Conservation (phyloP, 2,797 vertebrate species). For the Squalus acanthias region DNA sequence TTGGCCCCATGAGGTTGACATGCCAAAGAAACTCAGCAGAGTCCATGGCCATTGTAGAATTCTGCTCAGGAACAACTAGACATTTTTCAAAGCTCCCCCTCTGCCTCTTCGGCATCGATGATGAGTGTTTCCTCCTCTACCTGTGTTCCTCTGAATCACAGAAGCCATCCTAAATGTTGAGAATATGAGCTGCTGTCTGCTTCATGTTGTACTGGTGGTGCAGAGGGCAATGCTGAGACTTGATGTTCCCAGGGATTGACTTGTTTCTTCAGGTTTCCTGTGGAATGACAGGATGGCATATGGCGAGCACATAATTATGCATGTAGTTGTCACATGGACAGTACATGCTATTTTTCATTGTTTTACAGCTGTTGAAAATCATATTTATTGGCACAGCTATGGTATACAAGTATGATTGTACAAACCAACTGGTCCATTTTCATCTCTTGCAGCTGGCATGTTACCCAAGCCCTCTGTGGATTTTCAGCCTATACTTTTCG, state of each 20-base stretch:
- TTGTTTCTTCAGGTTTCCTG: neutral
- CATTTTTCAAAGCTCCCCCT: neutral
- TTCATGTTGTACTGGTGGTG: neutral
- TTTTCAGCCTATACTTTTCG: neutral
- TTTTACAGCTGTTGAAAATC: neutral
- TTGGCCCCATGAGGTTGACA: neutral
- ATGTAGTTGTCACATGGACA: no score
- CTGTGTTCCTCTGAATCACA: no score
- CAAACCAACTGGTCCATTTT: neutral
- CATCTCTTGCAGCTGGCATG: neutral
- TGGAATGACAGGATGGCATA: neutral
- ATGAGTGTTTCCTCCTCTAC: neutral
- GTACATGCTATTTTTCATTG: neutral
- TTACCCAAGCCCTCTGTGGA: no score
- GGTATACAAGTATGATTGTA: neutral
- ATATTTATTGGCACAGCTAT: neutral
- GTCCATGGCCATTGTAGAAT: neutral
- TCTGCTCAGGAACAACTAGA: neutral
- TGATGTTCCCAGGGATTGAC: neutral
- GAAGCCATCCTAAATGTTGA: no score
- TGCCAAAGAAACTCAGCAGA: neutral
- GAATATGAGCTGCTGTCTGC: neutral
- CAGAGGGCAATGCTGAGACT: neutral
- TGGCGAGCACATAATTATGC: neutral
- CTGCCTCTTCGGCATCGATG: neutral